phyloP scores from a whole-genome alignment of 2,113 vertebrate genomes.

The Typhlomys cinereus region DNA sequence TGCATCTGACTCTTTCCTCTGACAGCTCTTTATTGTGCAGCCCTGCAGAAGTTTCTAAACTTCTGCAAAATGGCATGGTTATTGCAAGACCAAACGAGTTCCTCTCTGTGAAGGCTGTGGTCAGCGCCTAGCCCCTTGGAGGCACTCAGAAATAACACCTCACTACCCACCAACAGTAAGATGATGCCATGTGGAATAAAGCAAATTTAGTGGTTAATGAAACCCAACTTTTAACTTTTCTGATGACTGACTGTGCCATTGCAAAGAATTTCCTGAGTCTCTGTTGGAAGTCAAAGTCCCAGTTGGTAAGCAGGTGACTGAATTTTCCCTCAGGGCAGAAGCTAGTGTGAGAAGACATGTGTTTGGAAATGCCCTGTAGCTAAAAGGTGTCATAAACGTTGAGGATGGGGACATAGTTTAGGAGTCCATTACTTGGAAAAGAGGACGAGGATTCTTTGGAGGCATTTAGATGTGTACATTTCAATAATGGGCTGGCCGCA shows the following conservation, averaged over 20 bases:
- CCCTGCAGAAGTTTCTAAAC: neutral
- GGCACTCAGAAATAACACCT: neutral
- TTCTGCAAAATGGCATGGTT: neutral
- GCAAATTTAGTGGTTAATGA: conserved; percentile 5
- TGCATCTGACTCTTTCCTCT: neutral
- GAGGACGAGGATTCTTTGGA: conserved; percentile 50
- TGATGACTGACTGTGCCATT: neutral
- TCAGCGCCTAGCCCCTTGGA: neutral
- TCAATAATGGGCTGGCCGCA: conserved; percentile 48
- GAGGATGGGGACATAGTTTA: neutral
- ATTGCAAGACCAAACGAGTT: neutral
- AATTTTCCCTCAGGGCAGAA: neutral
- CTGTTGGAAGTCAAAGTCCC: neutral
- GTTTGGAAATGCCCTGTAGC: conserved; percentile 33
- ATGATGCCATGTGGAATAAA: neutral
- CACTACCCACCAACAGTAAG: neutral
- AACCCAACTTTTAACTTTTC: conserved; percentile 9
- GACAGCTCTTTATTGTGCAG: neutral
- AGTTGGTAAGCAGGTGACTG: neutral
- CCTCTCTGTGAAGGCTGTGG: neutral
- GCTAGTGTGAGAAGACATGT: neutral
- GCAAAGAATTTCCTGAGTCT: neutral
- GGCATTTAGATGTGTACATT: conserved; percentile 59
- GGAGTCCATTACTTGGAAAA: conserved; percentile 25
- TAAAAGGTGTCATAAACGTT: conserved; percentile 20